Evolutionary conservation across 1,140 invertebrate species (phyloP).

Genomic region (Pseudomyrmex pallidus): DNA sequence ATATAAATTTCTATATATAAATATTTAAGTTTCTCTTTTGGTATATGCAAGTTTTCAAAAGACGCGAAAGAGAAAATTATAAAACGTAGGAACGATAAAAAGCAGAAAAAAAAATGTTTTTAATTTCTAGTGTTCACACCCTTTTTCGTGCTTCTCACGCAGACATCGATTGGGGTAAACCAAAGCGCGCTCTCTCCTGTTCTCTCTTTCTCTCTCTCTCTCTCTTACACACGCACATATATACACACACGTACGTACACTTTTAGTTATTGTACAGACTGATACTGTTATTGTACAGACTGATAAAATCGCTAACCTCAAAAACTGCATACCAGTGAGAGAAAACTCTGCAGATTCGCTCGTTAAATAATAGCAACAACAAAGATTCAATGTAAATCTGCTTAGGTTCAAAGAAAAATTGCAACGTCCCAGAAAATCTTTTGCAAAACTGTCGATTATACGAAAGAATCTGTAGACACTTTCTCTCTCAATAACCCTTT

Average conservation of each 20-base stretch:
- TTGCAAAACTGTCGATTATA: slow-evolving; percentile 17
- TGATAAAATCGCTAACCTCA: slow-evolving; percentile 33
- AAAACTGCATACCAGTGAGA: not conserved
- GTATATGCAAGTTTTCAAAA: slow-evolving; percentile 40
- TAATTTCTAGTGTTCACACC: slow-evolving; percentile 44
- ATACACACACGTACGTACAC: too few species aligned
- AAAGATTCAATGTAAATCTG: slow-evolving; percentile 2
- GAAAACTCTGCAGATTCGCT: slow-evolving; percentile 19
- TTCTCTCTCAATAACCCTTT: slow-evolving; percentile 12
- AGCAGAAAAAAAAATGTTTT: slow-evolving; percentile 2
- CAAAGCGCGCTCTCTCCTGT: slow-evolving; percentile 13
- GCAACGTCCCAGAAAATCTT: slow-evolving; percentile 31
- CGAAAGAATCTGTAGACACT: slow-evolving; percentile 18
- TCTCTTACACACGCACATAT: too few species aligned
- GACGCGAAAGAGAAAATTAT: slow-evolving; percentile 25
- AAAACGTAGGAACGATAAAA: slow-evolving; percentile 46
- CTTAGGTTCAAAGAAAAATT: slow-evolving; percentile 33
- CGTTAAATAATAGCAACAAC: not conserved
- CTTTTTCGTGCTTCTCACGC: slow-evolving; percentile 68
- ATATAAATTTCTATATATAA: not conserved
- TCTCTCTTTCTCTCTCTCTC: too few species aligned
- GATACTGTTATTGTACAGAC: slow-evolving; percentile 48
- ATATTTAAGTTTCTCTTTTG: slow-evolving; percentile 64
- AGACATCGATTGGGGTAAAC: slow-evolving; percentile 71
- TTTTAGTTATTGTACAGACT: too few species aligned